Conservation (phyloP, 2,888 invertebrate genomes). For the Polyploca ridens region DNA sequence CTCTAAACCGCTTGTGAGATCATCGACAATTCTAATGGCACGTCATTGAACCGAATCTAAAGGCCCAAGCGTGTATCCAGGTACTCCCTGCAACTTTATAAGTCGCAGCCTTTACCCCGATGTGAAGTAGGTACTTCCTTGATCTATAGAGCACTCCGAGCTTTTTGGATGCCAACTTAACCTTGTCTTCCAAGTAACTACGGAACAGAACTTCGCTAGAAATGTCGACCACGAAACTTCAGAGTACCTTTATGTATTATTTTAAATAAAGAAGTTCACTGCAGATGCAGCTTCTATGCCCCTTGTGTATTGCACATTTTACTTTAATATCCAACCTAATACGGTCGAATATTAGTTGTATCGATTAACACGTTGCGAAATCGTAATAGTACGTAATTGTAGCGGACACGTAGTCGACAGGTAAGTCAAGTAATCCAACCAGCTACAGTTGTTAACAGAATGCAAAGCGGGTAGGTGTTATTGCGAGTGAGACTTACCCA, state of each 20-base stretch:
- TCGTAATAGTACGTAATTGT: slow-evolving; percentile 66
- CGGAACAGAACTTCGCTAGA: no score
- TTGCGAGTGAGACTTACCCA: slow-evolving; percentile 45
- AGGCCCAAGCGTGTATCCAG: no score
- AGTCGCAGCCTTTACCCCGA: no score
- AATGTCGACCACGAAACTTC: neutral
- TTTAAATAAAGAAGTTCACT: neutral
- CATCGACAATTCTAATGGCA: no score
- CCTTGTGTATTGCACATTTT: slow-evolving; percentile 40
- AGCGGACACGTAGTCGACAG: slow-evolving; percentile 64
- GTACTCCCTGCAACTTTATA: no score
- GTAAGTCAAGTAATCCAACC: slow-evolving; percentile 68
- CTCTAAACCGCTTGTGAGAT: no score
- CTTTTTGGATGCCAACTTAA: no score
- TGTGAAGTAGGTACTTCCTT: no score
- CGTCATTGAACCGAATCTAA: no score
- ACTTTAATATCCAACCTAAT: slow-evolving; percentile 52
- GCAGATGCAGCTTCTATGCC: slow-evolving; percentile 29
- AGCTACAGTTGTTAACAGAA: slow-evolving; percentile 54
- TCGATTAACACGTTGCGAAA: slow-evolving; percentile 57
- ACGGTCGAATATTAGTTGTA: slow-evolving; percentile 60
- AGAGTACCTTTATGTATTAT: no score
- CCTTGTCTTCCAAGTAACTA: no score
- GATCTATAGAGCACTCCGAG: no score
- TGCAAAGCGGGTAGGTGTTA: slow-evolving; percentile 49